Base-by-base conservation (phyloP, 1,140 invertebrate genomes). In the Andrena cerasifolii region DNA sequence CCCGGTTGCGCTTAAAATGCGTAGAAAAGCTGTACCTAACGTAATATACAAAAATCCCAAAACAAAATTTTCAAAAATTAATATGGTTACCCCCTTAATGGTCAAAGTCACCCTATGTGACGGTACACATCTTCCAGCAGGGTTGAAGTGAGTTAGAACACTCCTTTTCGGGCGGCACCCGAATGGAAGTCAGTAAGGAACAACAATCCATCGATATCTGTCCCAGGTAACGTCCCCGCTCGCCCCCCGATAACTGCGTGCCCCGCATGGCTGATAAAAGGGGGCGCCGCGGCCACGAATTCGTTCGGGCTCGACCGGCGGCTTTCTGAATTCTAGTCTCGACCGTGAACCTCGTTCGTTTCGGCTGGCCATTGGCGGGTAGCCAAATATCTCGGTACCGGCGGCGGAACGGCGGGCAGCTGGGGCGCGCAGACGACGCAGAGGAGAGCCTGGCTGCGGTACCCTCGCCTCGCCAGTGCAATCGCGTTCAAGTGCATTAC, bases 301-400 rank as follows among this genome's bases (percentile, higher is more conserved):
- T 67, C 65, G 40, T 67, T 67, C 31, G 21, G 21, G 36, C 36
- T 31, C 26, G 26, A 3, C 26, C 31, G 18, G n/a, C 5, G n/a
- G 28, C 16, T 24, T 47, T 76, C 47, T 79, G 49, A 47, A 78
- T 71, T 79, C 71, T 72, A 58, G 53, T 79, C 59, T 62, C 74
- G 79, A 65, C 78, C 83, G 58, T 85, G 81, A 86, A 85, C 81
- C 80, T 85, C 51, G 78, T 68, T 75, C 56, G 49, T 73, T 51
- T 73, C 26, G 33, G 14, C 67, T 51, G 67, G 71, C 71, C 53
- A 77, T 61, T 84, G 84, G 82, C 75, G 0, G 3, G 8, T n/a
- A 12, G 78, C 82, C 84, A 84, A 82, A 83, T 62, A 76, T 76
- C 56, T 63, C 16, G 49, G 62, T 68, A 79, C 53, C 56, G 36